Conservation (phyloP, 2,888 invertebrate species). For the Cetonia aurata region DNA sequence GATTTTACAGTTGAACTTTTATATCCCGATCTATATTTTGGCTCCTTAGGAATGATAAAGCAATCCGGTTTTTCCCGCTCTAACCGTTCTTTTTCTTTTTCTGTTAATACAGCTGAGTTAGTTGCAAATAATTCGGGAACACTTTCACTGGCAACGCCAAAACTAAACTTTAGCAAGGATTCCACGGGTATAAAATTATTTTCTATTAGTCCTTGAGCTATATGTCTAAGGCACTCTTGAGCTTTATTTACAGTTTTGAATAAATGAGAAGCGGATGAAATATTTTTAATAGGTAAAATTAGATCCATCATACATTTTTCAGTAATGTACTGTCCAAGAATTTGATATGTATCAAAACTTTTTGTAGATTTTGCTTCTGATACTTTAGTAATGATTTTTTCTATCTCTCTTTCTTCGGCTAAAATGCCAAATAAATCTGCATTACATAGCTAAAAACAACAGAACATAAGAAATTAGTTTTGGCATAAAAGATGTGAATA, state of each 20-base stretch:
- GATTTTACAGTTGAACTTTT: constrained; percentile 69
- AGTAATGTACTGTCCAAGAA: constrained; percentile 83
- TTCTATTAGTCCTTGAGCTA: constrained; percentile 84
- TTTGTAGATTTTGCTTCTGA: constrained; percentile 88
- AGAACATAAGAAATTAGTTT: constrained; percentile 15
- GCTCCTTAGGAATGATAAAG: constrained; percentile 81
- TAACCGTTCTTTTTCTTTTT: constrained; percentile 70
- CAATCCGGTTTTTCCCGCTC: constrained; percentile 77
- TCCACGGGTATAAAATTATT: constrained; percentile 82
- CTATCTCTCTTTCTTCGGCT: constrained; percentile 93
- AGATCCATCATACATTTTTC: constrained; percentile 82
- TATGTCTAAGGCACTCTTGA: constrained; percentile 82
- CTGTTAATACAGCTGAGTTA: constrained; percentile 66
- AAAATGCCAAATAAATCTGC: constrained; percentile 90
- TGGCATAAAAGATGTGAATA: constrained; percentile 57
- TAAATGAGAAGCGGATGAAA: constrained; percentile 81
- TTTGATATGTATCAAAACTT: constrained; percentile 87
- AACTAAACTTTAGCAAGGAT: constrained; percentile 83
- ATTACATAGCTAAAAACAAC: constrained; percentile 74
- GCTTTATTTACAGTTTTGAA: constrained; percentile 85
- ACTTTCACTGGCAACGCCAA: constrained; percentile 84
- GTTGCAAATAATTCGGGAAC: constrained; percentile 78
- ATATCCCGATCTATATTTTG: constrained; percentile 75
- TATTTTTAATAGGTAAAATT: constrained; percentile 84
- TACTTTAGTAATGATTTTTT: constrained; percentile 83